Evolutionary conservation across 2,113 vertebrate species (phyloP), one percentile per base, ranked within the genome.

Genomic region (Sakesphorus luctuosus): DNA sequence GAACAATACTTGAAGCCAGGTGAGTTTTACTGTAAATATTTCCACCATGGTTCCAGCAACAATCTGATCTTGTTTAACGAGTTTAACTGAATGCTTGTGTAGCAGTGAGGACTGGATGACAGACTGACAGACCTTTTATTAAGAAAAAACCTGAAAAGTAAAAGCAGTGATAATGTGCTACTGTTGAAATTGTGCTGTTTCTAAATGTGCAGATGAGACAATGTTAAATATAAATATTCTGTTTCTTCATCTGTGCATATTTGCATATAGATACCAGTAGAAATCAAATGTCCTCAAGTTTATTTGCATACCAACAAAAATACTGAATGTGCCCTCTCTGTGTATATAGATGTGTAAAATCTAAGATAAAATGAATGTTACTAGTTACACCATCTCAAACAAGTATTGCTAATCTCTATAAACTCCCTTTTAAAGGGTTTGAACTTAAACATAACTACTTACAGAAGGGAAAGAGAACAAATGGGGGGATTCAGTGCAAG

Each of bases 11-110:
- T 35, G 59, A 91, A 94, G 71, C 67, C 94, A 96, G 94, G 95
- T 96, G 91, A 97, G 73, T 69, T 91, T 90, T 94, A 93, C 38
- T 89, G 58, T 87, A 95, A 93, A 89, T 87, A 94, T 91, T 95
- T 95, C 58, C 62, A 75, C 3, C 0, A 0, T n/a, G 52, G 35
- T 93, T 96, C 84, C 74, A 94, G 89, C n/a, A 84, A 35, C 40
- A 94, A 35, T 84, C 77, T 89, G 69, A 93, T 84, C 56, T 90
- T 75, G n/a, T 93, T 95, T 94, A 94, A 94, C 75, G 67, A 49
- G 62, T 90, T 92, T 74, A 77, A 84, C 80, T 75, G 53, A 94
- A 73, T 83, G 69, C 81, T 87, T 91, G 38, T 89, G 77, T 91
- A 91, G 75, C 53, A 58, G 36, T 78, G 74, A 95, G 59, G 59